phyloP scores from a whole-genome alignment of 2,113 vertebrate species.

The Noctilio leporinus region DNA sequence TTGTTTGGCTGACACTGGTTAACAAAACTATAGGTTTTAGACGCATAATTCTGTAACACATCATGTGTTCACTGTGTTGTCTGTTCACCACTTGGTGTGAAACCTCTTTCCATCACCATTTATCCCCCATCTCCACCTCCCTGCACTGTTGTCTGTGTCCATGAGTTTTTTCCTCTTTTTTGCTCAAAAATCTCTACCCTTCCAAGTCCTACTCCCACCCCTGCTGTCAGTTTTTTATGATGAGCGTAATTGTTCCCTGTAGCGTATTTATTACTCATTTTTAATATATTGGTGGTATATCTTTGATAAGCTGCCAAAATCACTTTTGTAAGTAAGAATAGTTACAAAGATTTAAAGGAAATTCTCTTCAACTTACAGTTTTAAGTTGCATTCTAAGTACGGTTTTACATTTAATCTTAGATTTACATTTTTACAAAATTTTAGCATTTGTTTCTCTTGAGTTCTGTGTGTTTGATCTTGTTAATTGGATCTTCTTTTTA shows the following conservation, averaged over 20 bases:
- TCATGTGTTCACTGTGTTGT: too few species aligned
- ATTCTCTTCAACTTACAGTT: background rate
- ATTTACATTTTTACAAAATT: background rate
- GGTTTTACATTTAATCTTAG: background rate
- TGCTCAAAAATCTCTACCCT: too few species aligned
- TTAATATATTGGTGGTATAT: background rate
- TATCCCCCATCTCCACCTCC: too few species aligned
- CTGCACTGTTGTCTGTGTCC: too few species aligned
- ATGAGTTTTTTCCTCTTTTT: too few species aligned
- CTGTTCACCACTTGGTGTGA: too few species aligned
- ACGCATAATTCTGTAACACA: too few species aligned
- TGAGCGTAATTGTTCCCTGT: background rate
- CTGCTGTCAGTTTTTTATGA: background rate
- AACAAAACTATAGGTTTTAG: too few species aligned
- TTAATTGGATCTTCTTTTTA: constrained; percentile 25
- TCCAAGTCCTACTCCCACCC: too few species aligned
- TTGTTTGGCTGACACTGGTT: too few species aligned
- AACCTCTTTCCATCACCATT: too few species aligned
- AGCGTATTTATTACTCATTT: constrained; percentile 5
- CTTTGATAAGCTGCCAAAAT: background rate
- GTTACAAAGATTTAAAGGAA: constrained; percentile 44
- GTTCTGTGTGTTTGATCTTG: background rate
- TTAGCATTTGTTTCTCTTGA: constrained; percentile 33
- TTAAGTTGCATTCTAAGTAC: background rate
- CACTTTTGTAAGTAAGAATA: fast-evolving